Evolutionary conservation across 2,113 vertebrate genomes (phyloP).

Genomic region (Gadus chalcogrammus): DNA sequence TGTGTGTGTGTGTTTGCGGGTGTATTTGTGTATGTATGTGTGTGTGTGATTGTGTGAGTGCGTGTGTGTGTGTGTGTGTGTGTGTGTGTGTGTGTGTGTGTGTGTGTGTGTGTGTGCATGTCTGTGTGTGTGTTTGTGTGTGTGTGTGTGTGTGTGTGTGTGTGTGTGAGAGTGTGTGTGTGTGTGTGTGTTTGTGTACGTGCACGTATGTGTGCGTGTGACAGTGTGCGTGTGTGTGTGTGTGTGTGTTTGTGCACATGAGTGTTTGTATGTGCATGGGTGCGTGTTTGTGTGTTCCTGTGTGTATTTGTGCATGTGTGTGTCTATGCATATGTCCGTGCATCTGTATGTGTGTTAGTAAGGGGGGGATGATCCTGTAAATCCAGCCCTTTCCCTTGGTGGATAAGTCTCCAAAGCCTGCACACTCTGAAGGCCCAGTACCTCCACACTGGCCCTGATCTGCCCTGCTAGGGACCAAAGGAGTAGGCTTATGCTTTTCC

Average conservation of each 20-base stretch:
- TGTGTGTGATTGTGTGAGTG: not conserved
- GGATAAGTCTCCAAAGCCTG: not conserved
- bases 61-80: not conserved
- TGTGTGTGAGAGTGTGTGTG: too few species aligned
- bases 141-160: too few species aligned
- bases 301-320: conserved; percentile 20
- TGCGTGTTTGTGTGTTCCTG: conserved; percentile 8
- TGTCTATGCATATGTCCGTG: not conserved
- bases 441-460: not conserved
- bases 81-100: not conserved
- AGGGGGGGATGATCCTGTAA: not conserved
- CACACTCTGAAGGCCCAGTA: not conserved
- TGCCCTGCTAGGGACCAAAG: not conserved
- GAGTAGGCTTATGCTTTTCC: not conserved
- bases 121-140: too few species aligned
- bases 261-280: not conserved
- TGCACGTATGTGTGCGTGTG: not conserved
- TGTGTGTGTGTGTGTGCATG: not conserved
- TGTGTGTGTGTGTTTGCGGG: not conserved
- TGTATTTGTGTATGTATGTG: too few species aligned
- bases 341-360: conserved; percentile 8
- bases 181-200: too few species aligned
- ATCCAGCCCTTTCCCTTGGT: not conserved
- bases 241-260: not conserved
- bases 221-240: not conserved